phyloP scores from a whole-genome alignment of 64 coral and sea anemone species.

The Pocillopora verrucosa region DNA sequence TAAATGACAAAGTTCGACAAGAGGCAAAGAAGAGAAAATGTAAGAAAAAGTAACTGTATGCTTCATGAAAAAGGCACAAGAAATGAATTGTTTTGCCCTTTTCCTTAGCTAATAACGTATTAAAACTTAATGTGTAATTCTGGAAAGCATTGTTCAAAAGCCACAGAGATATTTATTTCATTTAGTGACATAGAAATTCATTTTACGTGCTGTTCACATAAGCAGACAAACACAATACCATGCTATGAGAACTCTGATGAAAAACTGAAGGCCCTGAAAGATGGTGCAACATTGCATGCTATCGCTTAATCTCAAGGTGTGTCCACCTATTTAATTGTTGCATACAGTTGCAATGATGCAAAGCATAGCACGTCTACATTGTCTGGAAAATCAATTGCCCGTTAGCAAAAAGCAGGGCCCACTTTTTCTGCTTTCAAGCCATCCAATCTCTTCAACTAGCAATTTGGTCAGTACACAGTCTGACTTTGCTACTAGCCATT shows the following conservation, averaged over 20 bases:
- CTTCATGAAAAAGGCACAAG: neutral
- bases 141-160: slow-evolving; percentile 6
- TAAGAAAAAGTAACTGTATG: neutral
- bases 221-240: slow-evolving; percentile 21
- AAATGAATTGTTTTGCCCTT: slow-evolving; percentile 17
- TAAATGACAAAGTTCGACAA: slow-evolving; percentile 15
- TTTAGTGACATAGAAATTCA: slow-evolving; percentile 16
- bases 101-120: slow-evolving; percentile 8
- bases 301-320: slow-evolving; percentile 1
- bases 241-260: slow-evolving; percentile 2
- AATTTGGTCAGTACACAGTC: slow-evolving; percentile 14
- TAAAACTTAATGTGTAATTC: slow-evolving; percentile 12
- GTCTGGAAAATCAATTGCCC: neutral
- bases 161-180: slow-evolving; percentile 8
- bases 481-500: neutral
- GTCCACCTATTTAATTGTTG: slow-evolving; percentile 16
- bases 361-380: slow-evolving; percentile 13
- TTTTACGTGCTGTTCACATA: slow-evolving; percentile 20
- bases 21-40: neutral
- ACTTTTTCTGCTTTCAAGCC: slow-evolving; percentile 6
- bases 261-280: slow-evolving; percentile 16
- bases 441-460: slow-evolving; percentile 12
- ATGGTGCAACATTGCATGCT: slow-evolving; percentile 5
- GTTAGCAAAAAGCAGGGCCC: neutral
- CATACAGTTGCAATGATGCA: neutral